phyloP scores from a whole-genome alignment of 2,113 vertebrate species.

The Podarcis muralis region DNA sequence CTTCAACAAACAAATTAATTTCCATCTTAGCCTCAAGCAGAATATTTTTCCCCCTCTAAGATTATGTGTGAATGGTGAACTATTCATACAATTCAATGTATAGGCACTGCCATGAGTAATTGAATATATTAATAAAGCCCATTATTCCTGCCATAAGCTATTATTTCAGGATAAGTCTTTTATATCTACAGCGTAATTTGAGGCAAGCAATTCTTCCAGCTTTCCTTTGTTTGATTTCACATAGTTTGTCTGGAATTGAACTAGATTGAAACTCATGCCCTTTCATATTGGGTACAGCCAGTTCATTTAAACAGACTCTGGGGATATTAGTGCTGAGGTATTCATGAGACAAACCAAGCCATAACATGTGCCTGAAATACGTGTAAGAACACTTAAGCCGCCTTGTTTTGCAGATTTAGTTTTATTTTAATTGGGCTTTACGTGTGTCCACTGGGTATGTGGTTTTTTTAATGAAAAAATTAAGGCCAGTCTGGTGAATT shows the following conservation, averaged over 20 bases:
- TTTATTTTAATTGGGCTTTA: neutral
- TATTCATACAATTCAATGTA: neutral
- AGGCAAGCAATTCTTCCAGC: neutral
- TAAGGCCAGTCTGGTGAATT: slow-evolving; percentile 3
- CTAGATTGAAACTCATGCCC: neutral
- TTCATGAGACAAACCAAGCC: neutral
- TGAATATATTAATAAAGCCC: neutral
- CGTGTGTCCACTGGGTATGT: neutral
- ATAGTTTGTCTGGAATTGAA: neutral
- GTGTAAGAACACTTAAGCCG: slow-evolving; percentile 9
- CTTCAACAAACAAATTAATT: neutral
- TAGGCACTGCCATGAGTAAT: neutral
- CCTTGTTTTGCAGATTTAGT: neutral
- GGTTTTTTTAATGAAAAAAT: neutral
- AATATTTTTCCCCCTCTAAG: neutral
- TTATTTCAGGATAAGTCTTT: neutral
- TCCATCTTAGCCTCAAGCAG: slow-evolving; percentile 12
- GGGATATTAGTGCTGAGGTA: neutral
- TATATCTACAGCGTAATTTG: neutral
- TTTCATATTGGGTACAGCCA: slow-evolving; percentile 9
- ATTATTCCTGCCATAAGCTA: neutral
- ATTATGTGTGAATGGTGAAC: neutral
- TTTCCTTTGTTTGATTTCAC: neutral
- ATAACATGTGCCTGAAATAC: neutral
- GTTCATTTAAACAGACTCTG: neutral